Conservation (phyloP, 2,888 invertebrate species). For the Leucophenga maculata region DNA sequence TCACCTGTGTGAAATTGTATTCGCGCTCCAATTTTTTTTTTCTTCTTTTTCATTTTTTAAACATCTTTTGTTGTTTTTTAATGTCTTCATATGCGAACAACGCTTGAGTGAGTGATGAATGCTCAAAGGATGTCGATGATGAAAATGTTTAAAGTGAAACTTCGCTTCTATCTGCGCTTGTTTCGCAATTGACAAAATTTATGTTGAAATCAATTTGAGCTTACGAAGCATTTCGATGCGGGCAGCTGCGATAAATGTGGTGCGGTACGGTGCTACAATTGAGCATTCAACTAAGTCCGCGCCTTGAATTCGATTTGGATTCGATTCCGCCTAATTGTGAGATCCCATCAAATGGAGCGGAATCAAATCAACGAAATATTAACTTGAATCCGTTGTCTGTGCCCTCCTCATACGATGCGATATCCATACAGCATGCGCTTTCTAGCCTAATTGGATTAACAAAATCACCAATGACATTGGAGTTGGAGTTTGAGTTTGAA, state of each 20-base stretch:
- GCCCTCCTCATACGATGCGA: no score
- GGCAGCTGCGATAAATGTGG: no score
- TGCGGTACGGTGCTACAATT: background rate
- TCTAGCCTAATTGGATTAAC: slow-evolving; percentile 61
- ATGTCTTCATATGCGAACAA: slow-evolving; percentile 6
- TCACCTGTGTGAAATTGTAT: no score
- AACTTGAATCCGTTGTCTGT: no score
- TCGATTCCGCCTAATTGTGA: background rate
- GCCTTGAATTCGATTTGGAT: background rate
- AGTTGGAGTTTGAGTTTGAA: slow-evolving; percentile 48
- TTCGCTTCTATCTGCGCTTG: background rate
- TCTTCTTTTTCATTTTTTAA: background rate
- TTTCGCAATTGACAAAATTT: slow-evolving; percentile 12
- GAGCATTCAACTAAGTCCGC: slow-evolving; percentile 15
- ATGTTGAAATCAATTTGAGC: slow-evolving; percentile 17
- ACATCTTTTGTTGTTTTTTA: slow-evolving; percentile 11
- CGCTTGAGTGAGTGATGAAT: slow-evolving; percentile 4
- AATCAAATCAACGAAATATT: background rate
- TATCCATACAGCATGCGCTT: slow-evolving; percentile 11
- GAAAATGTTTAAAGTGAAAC: no score
- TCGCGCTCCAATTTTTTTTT: background rate
- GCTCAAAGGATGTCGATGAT: background rate
- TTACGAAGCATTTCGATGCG: background rate
- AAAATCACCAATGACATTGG: slow-evolving; percentile 29
- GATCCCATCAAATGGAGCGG: slow-evolving; percentile 22